A percentile compares a stretch with the other conserved stretches of the same genome.
Conservation (phyloP, 2,888 invertebrate species). For the Reticulitermes lucifugus region DNA sequence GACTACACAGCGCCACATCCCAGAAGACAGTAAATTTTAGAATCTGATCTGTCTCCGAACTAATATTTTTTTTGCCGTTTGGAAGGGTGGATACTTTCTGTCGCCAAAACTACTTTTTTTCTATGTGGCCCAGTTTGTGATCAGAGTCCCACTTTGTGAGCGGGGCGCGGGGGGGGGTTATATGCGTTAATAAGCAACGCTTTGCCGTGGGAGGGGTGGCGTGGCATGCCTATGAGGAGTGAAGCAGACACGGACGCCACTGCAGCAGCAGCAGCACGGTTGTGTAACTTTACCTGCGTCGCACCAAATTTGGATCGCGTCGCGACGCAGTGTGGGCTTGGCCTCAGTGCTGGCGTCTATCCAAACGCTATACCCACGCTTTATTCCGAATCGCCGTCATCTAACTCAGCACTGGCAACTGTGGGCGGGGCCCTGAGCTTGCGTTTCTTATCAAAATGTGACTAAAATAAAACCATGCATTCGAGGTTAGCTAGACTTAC, state of each 20-base stretch:
- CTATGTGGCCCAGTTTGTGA: not conserved
- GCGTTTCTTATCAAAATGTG: not conserved
- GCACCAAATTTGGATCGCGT: constrained; percentile 68
- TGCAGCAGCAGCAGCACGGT: not conserved
- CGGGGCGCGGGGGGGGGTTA: too few relatives aligned
- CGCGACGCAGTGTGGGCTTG: constrained; percentile 61
- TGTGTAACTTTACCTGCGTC: constrained; percentile 56
- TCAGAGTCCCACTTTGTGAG: not conserved
- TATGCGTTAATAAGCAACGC: constrained; percentile 5
- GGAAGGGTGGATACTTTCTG: not conserved
- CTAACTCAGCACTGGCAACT: not conserved
- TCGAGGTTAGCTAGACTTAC: too few relatives aligned
- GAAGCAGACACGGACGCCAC: not conserved
- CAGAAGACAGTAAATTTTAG: too few relatives aligned
- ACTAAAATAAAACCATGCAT: too few relatives aligned
- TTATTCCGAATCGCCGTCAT: not conserved
- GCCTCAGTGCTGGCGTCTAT: constrained; percentile 17
- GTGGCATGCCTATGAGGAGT: not conserved
- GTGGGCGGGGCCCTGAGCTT: constrained; percentile 20
- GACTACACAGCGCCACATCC: too few relatives aligned
- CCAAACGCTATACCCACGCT: constrained; percentile 8
- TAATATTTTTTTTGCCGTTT: not conserved
- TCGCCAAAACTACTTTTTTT: not conserved
- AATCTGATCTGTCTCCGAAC: too few relatives aligned
- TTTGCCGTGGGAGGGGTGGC: not conserved